Evolutionary conservation across 1,140 invertebrate genomes (phyloP), one percentile per base, ranked within the genome.

Genomic region (Drosophila elegans): DNA sequence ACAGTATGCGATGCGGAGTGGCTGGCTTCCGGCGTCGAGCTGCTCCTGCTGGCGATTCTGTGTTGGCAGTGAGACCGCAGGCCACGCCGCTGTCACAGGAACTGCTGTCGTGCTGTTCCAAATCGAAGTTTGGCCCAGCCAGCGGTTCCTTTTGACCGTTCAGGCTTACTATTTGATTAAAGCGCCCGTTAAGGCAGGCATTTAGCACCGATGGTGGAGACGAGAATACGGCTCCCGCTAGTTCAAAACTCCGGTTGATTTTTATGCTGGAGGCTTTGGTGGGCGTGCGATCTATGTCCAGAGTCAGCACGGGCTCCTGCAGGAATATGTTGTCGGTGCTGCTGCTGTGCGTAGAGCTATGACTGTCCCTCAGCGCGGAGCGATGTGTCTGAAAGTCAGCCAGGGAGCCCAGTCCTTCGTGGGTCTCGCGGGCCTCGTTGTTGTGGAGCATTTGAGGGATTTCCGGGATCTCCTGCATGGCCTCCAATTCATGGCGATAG

Each of bases 51-150:
- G 79, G 75, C 12, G 76, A 74, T 10, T 63, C 75, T 5, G 51
- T 54, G 10, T 60, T 12, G 3, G 48, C 21, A 10, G 74, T 74
- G 21, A 79, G 21, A 32, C 76, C 68, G 41, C 82, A 90, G 41
- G 91, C 91, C 10, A 92, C 89, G 4, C 92, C 92, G 76, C 91
- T 92, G 64, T 92, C 92, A 51, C 91, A 92, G 53, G 92, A 92
- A 67, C 91, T 92, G 59, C 75, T 92, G 57, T 92, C 92, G 52
- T 91, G 78, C 39, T 88, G 84, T 16, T 91, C 90, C 41, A 88
- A 44, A n/a, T 79, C 73, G 12, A 78, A 74, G 36, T 36, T 29
- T 0, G 51, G 60, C 3, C 52, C 16, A 6, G 41, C 46, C 21
- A 44, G 54, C 38, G 66, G 64, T 29, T 74, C 72, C 39, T 53